Evolutionary conservation across 2,888 invertebrate genomes (phyloP).

Genomic region (Exocentrus adspersus): DNA sequence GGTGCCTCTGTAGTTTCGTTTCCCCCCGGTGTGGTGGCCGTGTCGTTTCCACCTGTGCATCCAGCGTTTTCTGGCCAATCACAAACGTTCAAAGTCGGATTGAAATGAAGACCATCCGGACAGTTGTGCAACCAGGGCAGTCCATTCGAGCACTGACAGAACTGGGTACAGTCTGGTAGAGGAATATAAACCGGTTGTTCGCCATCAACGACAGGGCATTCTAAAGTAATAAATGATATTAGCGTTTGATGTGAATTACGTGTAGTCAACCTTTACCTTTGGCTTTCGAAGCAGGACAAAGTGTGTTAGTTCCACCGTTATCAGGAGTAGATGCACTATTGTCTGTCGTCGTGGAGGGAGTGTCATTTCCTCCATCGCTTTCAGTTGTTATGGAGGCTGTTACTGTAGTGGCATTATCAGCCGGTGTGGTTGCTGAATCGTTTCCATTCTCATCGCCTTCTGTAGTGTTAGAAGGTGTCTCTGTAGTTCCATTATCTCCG

Average conservation of each 20-base stretch:
- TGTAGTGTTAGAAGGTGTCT: neutral
- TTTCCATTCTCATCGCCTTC: neutral
- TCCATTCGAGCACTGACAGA: conserved; percentile 44
- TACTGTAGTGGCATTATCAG: too few relatives aligned
- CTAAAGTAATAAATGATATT: too few relatives aligned
- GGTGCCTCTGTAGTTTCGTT: too few relatives aligned
- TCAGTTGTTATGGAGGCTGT: too few relatives aligned
- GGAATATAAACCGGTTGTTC: conserved; percentile 31
- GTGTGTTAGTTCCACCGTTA: neutral
- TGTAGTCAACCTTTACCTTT: neutral
- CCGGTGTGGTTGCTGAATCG: too few relatives aligned
- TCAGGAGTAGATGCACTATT: too few relatives aligned
- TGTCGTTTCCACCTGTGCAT: conserved; percentile 10
- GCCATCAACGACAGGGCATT: conserved; percentile 34
- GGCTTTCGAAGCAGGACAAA: neutral
- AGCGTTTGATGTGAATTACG: neutral
- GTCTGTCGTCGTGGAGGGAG: neutral
- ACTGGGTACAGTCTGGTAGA: conserved; percentile 38
- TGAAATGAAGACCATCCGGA: conserved; percentile 39
- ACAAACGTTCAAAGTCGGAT: conserved; percentile 35
- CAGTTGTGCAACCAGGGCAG: conserved; percentile 36
- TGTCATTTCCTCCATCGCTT: too few relatives aligned
- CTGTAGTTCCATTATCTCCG: neutral
- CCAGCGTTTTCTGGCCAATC: conserved; percentile 38
- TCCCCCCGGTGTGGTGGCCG: too few relatives aligned